Evolutionary conservation across 2,888 invertebrate genomes (phyloP), one percentile per base, ranked within the genome.

Genomic region (Diarsia dahlii): DNA sequence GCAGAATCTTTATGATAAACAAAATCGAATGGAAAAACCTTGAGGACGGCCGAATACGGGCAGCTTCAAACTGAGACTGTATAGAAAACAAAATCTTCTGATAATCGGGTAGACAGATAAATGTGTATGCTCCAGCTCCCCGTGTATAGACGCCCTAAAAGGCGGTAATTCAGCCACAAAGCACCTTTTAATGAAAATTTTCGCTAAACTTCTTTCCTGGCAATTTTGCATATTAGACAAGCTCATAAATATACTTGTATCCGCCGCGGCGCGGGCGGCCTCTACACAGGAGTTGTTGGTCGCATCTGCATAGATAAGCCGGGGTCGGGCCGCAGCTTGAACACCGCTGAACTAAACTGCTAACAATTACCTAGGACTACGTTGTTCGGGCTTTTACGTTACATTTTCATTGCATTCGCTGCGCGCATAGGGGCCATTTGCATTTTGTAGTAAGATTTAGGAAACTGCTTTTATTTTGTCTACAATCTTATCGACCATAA

Each of bases 241-340:
- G 18, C 66, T 64, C 56, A 52, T 68, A 81, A 58, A 77, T 63
- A 64, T 23, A 62, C 48, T 64, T 3, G 6, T 60, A 56, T 70
- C 56, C 20, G 39, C 39, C 39, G 39, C 39, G 39, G 39, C n/a
- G n/a, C n/a, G n/a, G n/a, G n/a, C 46, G 50, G 54, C 54, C 18
- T 20, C 45, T 28, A 56, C 52, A 34, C 45, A 67, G 66, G 66
- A 54, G 45, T 67, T 34, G 28, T 39, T 39, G 39, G 56, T n/a
- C 64, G 34, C 64, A 83, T 84, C 71, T 54, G 39, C 77, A 84
- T 72, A 81, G 76, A 81, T 84, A 76, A 72, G 69, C 62, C 45
- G 20, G 48, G 50, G 20, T 20, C 46, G 34, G 46, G 45, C 56
- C 39, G 13, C 52, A 56, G 50, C n/a, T 54, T 54, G 39, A 68